Base-by-base conservation (phyloP, 1,140 invertebrate species). In the Mamestra configurata region DNA sequence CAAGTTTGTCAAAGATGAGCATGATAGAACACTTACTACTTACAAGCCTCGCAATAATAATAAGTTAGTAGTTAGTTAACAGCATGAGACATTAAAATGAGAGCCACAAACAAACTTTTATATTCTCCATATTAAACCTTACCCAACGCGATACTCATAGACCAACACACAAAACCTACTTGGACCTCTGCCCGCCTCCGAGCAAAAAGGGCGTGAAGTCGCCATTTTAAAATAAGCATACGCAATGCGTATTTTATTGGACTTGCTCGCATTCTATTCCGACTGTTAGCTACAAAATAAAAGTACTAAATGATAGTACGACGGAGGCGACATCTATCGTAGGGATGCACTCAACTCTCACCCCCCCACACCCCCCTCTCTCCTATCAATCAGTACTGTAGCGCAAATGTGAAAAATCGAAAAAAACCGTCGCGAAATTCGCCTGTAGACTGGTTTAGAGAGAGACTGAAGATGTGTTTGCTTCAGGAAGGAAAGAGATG, bases 381-480 rank as follows among this genome's bases (percentile, higher is more conserved):
- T 73, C 82, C 86, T 82, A 88, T 88, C 87, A 90, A 87, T 88
- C 86, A 88, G 84, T 83, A 83, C 82, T 83, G 82, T 79, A 79
- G 73, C 73, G 43, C 73, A 86, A 87, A 87, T 87, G 83, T 87
- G 84, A 88, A 88, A 89, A 88, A 89, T 87, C 80, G 55, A 82
- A 86, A 89, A 88, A 88, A 87, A 81, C 70, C 31, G 57, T 75
- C 80, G 59, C 71, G 77, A 77, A 79, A 82, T 78, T 75, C 79
- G 76, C 80, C 79, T 82, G 83, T 64, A 76, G 82, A 85, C 83
- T 83, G 64, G 85, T 79, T 82, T 77, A 55, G 84, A 90, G 46
- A 46, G 84, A 79, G 86, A 91, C 15, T 59, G 31, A 84, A 88
- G 73, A 88, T 84, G 15, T 13, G 5, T 20, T 37, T 11, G 5